A percentile compares a stretch with the other conserved stretches of the same genome.
phyloP scores from a whole-genome alignment of 2,888 invertebrate genomes.

The Penaeus monodon region DNA sequence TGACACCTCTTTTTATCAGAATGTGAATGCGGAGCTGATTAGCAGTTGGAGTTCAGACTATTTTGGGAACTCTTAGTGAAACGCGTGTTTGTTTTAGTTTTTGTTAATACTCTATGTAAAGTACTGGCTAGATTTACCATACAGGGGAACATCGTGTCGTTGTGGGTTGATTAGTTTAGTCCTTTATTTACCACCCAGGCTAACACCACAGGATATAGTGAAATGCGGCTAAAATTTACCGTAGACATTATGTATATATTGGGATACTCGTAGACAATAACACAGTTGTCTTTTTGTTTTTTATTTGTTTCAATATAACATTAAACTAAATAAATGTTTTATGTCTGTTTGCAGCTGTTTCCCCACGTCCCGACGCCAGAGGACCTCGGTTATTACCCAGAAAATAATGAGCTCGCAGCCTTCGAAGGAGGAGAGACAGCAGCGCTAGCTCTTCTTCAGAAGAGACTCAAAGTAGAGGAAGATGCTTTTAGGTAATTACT shows the following conservation, averaged over 20 bases:
- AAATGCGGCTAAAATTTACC: no score
- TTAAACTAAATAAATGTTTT: background rate
- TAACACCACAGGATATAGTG: no score
- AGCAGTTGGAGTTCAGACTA: background rate
- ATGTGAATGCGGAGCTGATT: background rate
- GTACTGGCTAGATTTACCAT: no score
- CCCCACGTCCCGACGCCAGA: slow-evolving; percentile 73
- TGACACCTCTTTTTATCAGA: background rate
- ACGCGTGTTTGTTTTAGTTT: no score
- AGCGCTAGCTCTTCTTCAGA: slow-evolving; percentile 75
- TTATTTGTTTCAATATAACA: background rate
- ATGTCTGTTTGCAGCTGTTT: slow-evolving; percentile 22
- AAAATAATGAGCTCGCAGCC: slow-evolving; percentile 73
- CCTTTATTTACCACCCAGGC: no score
- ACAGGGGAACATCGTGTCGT: no score
- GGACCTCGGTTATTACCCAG: slow-evolving; percentile 65
- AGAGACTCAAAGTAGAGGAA: slow-evolving; percentile 73
- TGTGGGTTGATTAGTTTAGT: no score
- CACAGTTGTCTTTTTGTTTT: background rate
- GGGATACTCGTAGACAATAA: no score
- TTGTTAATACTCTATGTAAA: no score
- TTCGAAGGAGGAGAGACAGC: slow-evolving; percentile 77
- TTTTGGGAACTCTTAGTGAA: no score
- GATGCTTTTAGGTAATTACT: slow-evolving; percentile 73
- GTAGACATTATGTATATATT: no score